A percentile compares a stretch with the other conserved stretches of the same genome.
These are phyloP conservation scores for Timandra comae DNA, from an alignment of 2,888 invertebrate genomes.

Conservation along the genomic window DNA sequence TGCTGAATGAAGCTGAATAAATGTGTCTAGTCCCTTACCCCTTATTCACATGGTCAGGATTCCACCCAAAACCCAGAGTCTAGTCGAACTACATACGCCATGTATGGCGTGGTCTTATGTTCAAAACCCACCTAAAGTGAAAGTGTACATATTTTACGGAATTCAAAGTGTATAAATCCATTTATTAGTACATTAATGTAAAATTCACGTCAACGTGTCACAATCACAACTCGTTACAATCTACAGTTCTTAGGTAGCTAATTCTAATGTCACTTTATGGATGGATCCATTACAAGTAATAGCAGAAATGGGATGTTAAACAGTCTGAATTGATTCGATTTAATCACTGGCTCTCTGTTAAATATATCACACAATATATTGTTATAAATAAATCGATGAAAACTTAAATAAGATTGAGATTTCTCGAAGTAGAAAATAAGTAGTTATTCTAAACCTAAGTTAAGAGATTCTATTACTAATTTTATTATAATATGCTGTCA, in stretches of 20 bases:
- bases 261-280: constrained; percentile 56
- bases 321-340: constrained; percentile 50
- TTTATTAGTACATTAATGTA: too few relatives aligned
- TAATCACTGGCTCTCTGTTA: constrained; percentile 50
- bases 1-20: too few relatives aligned
- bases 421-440: neutral
- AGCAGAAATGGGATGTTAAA: constrained; percentile 47
- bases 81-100: too few relatives aligned
- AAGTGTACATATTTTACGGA: too few relatives aligned
- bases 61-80: too few relatives aligned
- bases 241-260: constrained; percentile 41
- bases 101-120: too few relatives aligned
- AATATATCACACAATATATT: constrained; percentile 44
- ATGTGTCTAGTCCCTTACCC: too few relatives aligned
- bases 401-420: too few relatives aligned
- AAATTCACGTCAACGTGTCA: too few relatives aligned
- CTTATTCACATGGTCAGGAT: too few relatives aligned
- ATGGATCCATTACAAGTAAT: constrained; percentile 58
- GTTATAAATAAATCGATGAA: constrained; percentile 1
- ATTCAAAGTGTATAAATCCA: too few relatives aligned
- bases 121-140: too few relatives aligned
- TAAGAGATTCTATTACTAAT: constrained; percentile 8
- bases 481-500: neutral
- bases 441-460: constrained; percentile 3
- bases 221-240: constrained; percentile 25